Evolutionary conservation across 2,797 vertebrate species (phyloP), one percentile per base, ranked within the genome.

Genomic region (Rhinella marina): DNA sequence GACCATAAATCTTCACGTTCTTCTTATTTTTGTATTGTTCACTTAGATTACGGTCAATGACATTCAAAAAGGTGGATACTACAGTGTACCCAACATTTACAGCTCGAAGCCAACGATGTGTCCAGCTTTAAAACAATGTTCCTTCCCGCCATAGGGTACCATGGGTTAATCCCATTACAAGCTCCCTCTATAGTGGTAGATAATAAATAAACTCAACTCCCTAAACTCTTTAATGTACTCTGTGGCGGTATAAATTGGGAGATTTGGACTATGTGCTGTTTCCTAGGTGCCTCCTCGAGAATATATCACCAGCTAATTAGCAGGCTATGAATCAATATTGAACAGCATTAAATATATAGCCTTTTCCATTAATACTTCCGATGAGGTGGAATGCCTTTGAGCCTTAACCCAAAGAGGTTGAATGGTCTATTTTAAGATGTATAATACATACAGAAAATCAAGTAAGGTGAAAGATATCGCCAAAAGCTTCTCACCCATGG

Each of bases 251-350:
- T 48, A 66, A 62, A 82, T 86, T 86, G 88, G 56, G 23, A 82
- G 88, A 62, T 68, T 62, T 61, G 59, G 84, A 68, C 56, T 50
- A 10, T 68, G 27, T 68, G 70, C 56, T 27, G 27, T 56, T n/a
- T 52, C 82, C 7, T 27, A 62, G 66, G 25, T 75, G 66, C 8
- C 78, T 85, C 78, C 48, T 64, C 3, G 27, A 86, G 79, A 86
- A 86, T 89, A 72, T 73, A 89, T 89, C 76, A 83, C 41, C 54
- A 54, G 61, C 62, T 82, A 78, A 89, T 83, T 83, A 86, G 50
- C 61, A 82, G 72, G 17, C 73, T 59, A 41, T 85, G 50, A 81
- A 81, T 81, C 82, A 84, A 75, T 84, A 70, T 17, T 66, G 50
- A 68, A 32, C 32, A 66, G 23, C 64, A 54, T 72, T 75, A 88